phyloP scores from a whole-genome alignment of 2,113 vertebrate genomes.

The Myocastor coypus region DNA sequence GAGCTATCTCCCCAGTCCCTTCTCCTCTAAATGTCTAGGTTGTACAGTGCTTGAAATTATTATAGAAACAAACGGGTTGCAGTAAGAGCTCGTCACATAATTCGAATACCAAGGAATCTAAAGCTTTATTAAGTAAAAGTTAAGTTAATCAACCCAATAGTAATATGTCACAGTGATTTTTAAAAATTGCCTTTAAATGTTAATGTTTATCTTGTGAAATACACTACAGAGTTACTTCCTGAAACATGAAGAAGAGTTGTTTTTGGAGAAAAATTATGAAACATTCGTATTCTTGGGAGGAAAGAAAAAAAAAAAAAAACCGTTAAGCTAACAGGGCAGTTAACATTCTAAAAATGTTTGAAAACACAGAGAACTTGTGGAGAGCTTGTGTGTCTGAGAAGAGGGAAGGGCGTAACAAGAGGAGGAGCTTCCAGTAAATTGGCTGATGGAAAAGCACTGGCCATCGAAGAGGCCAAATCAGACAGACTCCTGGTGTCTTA shows the following conservation, averaged over 20 bases:
- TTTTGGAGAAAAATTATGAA: conserved; percentile 43
- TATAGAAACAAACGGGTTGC: neutral
- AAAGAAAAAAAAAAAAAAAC: neutral
- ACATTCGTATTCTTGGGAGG: neutral
- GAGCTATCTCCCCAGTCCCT: too few relatives aligned
- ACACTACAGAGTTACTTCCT: neutral
- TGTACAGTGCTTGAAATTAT: neutral
- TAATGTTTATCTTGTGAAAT: neutral
- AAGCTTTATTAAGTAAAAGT: conserved; percentile 5
- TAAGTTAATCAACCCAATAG: conserved; percentile 26
- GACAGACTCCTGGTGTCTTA: conserved; percentile 42
- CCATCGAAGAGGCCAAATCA: conserved; percentile 63
- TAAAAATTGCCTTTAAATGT: neutral
- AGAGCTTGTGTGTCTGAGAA: conserved; percentile 7
- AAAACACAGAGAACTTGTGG: conserved; percentile 27
- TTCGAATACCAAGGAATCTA: conserved; percentile 19
- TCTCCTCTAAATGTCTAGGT: neutral
- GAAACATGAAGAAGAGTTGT: conserved; percentile 33
- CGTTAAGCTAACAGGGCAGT: conserved; percentile 24
- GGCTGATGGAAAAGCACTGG: conserved; percentile 72
- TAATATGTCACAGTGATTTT: conserved; percentile 18
- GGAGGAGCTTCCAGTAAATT: conserved; percentile 29
- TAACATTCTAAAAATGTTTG: conserved; percentile 42
- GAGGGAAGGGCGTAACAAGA: neutral
- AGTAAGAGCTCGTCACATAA: neutral